Evolutionary conservation across 2,113 vertebrate genomes (phyloP), one percentile per base, ranked within the genome.

Genomic region (Dasyornis broadbenti): DNA sequence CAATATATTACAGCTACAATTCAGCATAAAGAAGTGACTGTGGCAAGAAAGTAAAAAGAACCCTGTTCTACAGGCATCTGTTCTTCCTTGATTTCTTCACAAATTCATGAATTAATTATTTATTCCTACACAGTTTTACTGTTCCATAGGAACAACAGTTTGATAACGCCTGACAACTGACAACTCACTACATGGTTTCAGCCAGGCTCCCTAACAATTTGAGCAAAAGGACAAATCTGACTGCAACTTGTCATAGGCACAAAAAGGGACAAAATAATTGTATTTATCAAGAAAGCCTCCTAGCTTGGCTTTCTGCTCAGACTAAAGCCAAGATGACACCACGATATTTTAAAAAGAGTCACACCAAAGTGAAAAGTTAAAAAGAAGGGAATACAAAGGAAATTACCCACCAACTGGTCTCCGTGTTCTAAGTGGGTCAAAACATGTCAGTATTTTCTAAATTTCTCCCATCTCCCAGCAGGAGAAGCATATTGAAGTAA

Each of bases 401-500:
- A 95, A 92, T 94, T 80, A 93, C 39, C 52, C 42, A 54, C 75
- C 78, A 78, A 44, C 89, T 77, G 52, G 6, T 86, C 17, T 84
- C 65, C 72, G 80, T 78, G 63, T 65, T 80, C 92, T 91, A 95
- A 86, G 26, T 94, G 95, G 86, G 92, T 95, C 92, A 94, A 72
- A 80, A 88, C 49, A 49, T 1, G 0, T 73, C 63, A 60, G 63
- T 85, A 39, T 88, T 91, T 92, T 66, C 82, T 60, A 57, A 80
- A 92, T 93, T 91, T 93, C 79, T 90, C 52, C 56, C 44, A 49
- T 33, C 24, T 94, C 82, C 54, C 90, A 86, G 90, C 85, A 81
- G 79, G 66, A 88, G 54, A 78, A 82, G 71, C 42, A 90, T 40
- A 82, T 7, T 73, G 85, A 95, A 88, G 75, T 66, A 83, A 95